Evolutionary conservation across 2,888 invertebrate genomes (phyloP).

Genomic region (Apodemia mormo): DNA sequence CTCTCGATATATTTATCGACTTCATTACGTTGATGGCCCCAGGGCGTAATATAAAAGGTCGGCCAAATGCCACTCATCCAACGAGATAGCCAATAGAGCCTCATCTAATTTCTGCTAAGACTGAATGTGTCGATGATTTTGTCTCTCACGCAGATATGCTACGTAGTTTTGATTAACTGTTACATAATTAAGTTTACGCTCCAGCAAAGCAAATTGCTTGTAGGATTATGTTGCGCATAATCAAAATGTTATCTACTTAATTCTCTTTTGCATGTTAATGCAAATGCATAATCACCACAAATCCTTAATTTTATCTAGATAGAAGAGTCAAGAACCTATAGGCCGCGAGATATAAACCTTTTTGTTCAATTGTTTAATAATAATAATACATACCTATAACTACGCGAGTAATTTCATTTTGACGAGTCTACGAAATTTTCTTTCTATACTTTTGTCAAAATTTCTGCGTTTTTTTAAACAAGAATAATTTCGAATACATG

Average conservation of each 20-base stretch:
- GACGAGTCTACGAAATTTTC: too few species aligned
- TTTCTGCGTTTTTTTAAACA: too few species aligned
- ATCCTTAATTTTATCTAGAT: background rate
- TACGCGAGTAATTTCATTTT: too few species aligned
- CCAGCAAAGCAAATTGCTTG: conserved; percentile 28
- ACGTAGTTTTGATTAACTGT: conserved; percentile 44
- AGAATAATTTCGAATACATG: too few species aligned
- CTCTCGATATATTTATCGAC: conserved; percentile 3
- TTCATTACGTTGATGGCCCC: conserved; percentile 8
- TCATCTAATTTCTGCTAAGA: conserved; percentile 25
- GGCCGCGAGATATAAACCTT: too few species aligned
- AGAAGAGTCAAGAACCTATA: background rate
- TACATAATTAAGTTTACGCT: conserved; percentile 38
- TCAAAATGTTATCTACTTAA: conserved; percentile 29
- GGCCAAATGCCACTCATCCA: conserved; percentile 13
- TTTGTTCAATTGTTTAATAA: too few species aligned
- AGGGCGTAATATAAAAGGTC: conserved; percentile 16
- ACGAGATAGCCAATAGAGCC: conserved; percentile 21
- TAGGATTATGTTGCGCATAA: conserved; percentile 28
- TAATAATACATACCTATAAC: too few species aligned
- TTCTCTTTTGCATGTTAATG: background rate
- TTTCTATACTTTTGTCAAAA: too few species aligned
- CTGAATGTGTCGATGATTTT: conserved; percentile 12
- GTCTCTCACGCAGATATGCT: conserved; percentile 11
- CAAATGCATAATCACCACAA: background rate